Percentiles rank a stretch among this genome's conserved stretches.
Evolutionary conservation across 2,113 vertebrate genomes (phyloP).

Genomic region (Eurystomus gularis): DNA sequence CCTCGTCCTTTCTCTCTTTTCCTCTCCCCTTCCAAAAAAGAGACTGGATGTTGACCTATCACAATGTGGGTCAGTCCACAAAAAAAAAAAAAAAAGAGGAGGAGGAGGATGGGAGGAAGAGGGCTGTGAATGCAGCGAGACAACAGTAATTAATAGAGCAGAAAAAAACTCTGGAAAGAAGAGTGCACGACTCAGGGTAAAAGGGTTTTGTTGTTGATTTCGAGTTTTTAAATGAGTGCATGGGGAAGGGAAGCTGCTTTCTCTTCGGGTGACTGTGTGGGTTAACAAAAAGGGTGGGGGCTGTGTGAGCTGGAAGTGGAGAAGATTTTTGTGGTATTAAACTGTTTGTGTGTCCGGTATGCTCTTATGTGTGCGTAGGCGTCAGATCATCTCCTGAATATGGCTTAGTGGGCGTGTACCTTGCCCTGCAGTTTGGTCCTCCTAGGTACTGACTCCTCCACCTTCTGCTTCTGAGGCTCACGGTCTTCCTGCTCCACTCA

Average conservation of each 20-base stretch:
- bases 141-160: conserved; percentile 60
- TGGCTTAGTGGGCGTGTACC: neutral
- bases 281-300: neutral
- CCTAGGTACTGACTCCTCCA: neutral
- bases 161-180: conserved; percentile 34
- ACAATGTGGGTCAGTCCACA: conserved; percentile 44
- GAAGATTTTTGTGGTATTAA: neutral
- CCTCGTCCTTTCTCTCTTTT: conserved; percentile 6
- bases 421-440: neutral
- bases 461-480: neutral
- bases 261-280: neutral
- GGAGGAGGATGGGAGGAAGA: neutral
- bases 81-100: neutral
- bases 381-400: neutral
- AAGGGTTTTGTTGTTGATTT: conserved; percentile 16
- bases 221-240: neutral
- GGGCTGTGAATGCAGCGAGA: neutral
- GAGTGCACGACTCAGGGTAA: conserved; percentile 25
- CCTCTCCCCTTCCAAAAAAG: conserved; percentile 6
- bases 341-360: neutral
- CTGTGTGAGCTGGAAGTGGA: neutral
- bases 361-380: fast-evolving
- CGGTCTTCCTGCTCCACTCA: neutral
- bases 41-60: conserved; percentile 44
- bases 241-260: neutral